phyloP scores from a whole-genome alignment of 2,113 vertebrate genomes.

The Eptesicus fuscus region DNA sequence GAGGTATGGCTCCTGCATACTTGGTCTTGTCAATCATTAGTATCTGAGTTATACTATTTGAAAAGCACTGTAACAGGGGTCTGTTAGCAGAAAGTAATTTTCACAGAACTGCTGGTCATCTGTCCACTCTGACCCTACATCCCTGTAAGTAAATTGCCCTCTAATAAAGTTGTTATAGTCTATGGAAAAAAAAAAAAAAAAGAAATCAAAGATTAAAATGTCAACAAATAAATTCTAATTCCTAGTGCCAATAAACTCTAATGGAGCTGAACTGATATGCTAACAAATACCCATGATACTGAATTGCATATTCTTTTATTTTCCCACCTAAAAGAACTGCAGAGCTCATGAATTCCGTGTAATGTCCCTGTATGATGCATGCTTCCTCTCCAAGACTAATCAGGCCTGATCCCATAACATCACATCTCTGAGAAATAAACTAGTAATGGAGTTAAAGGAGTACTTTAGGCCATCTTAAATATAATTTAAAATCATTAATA shows the following conservation, averaged over 20 bases:
- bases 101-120: not conserved
- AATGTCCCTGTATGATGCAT: not conserved
- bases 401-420: not conserved
- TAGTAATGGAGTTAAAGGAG: not conserved
- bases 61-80: not conserved
- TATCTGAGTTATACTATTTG: not conserved
- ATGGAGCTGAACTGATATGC: not conserved
- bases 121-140: not conserved
- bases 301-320: not conserved
- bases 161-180: not conserved
- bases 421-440: not conserved
- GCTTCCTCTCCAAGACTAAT: not conserved
- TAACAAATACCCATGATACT: not conserved
- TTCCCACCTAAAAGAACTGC: not conserved
- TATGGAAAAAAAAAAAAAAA: no score
- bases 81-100: not conserved
- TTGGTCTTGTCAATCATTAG: not conserved
- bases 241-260: not conserved
- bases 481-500: not conserved
- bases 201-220: conserved; percentile 39
- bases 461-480: not conserved
- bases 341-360: not conserved
- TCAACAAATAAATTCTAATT: not conserved
- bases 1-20: not conserved
- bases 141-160: not conserved